Percentiles rank a stretch among this genome's conserved stretches.
Conservation (phyloP, 2,888 invertebrate species). For the Limnephilus rhombicus region DNA sequence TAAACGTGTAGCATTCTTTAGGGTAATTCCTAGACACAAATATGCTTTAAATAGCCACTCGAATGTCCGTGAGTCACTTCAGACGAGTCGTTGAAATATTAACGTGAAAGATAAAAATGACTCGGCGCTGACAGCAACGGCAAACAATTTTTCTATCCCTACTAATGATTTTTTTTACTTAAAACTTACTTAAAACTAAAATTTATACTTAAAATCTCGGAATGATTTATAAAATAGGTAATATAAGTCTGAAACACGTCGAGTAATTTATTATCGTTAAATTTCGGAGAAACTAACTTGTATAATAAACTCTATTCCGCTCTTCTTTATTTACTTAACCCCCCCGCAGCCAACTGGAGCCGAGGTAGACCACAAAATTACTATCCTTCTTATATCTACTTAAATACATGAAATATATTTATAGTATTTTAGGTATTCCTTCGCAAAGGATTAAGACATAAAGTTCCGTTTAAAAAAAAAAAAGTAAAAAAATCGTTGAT, state of each 20-base stretch:
- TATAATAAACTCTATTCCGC: too few relatives aligned
- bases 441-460: too few relatives aligned
- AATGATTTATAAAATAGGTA: neutral
- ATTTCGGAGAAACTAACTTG: neutral
- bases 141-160: neutral
- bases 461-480: too few relatives aligned
- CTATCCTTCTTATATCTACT: too few relatives aligned
- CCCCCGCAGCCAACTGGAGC: too few relatives aligned
- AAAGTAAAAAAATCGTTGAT: too few relatives aligned
- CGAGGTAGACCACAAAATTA: too few relatives aligned
- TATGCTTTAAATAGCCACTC: neutral
- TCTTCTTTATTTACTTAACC: too few relatives aligned
- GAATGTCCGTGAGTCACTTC: neutral
- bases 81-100: neutral
- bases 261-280: neutral
- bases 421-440: too few relatives aligned
- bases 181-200: too few relatives aligned
- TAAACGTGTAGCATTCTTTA: neutral
- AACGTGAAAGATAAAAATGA: neutral
- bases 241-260: neutral
- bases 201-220: neutral
- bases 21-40: neutral
- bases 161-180: neutral
- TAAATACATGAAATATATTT: too few relatives aligned
- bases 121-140: neutral